Evolutionary conservation across 53 echinoderm and acorn worm species (phyloP).

Genomic region (Zoroaster sp.): DNA sequence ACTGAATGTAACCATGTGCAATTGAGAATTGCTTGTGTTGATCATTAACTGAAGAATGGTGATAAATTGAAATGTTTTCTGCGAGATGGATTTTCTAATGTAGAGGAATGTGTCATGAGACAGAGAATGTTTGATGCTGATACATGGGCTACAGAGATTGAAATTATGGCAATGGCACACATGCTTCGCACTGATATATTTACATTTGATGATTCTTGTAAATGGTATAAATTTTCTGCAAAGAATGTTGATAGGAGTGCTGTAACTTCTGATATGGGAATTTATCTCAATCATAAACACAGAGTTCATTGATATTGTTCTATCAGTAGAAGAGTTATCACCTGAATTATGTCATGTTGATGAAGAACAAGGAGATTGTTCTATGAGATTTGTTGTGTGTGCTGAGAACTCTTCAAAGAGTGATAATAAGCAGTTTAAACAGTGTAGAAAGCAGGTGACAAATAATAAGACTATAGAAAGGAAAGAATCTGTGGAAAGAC

Average conservation of each 20-base stretch:
- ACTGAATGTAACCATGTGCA: constrained; percentile 21
- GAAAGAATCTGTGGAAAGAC: neutral
- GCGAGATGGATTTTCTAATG: neutral
- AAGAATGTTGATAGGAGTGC: neutral
- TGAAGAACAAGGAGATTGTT: neutral
- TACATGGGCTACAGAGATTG: neutral
- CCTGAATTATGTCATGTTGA: neutral
- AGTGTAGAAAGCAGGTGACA: neutral
- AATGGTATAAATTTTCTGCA: constrained; percentile 13
- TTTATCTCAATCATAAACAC: neutral
- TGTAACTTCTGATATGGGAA: neutral
- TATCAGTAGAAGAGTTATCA: neutral
- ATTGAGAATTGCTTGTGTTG: neutral
- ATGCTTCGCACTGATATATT: neutral
- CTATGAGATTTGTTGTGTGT: neutral
- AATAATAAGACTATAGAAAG: neutral
- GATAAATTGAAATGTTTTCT: neutral
- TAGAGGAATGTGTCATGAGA: neutral
- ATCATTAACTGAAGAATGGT: neutral
- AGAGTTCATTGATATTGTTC: neutral
- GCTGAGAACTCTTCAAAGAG: neutral
- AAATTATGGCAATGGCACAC: neutral
- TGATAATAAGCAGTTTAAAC: neutral
- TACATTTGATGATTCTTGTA: neutral
- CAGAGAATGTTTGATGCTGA: neutral